Conservation (phyloP, 2,888 invertebrate genomes). For the Harpalus rubripes region DNA sequence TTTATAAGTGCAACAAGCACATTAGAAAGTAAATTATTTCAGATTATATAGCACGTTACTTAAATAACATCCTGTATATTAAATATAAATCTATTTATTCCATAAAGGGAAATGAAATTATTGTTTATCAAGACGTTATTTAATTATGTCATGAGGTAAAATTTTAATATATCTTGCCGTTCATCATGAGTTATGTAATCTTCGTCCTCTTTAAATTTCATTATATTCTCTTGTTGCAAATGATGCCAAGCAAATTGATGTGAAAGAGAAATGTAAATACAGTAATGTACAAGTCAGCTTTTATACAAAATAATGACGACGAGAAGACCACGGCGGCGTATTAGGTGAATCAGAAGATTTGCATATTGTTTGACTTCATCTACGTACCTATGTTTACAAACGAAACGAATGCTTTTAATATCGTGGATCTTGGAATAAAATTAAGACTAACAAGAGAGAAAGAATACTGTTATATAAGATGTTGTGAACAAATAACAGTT, state of each 20-base stretch:
- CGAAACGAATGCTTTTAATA: slow-evolving; percentile 30
- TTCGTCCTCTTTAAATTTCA: slow-evolving; percentile 31
- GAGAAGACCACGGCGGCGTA: neutral
- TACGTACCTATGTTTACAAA: slow-evolving; percentile 19
- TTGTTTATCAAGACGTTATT: neutral
- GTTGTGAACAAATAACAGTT: neutral
- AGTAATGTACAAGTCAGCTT: slow-evolving; percentile 36
- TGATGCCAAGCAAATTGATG: slow-evolving; percentile 36
- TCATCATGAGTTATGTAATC: neutral
- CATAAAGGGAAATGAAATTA: neutral
- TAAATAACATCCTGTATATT: too few relatives aligned
- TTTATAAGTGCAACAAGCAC: too few relatives aligned
- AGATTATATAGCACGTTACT: too few relatives aligned
- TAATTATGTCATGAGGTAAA: neutral
- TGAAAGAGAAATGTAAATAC: slow-evolving; percentile 46
- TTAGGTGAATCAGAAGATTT: neutral
- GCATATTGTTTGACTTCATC: slow-evolving; percentile 9
- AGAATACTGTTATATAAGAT: neutral
- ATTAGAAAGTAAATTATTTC: too few relatives aligned
- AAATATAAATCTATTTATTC: neutral
- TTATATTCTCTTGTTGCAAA: slow-evolving; percentile 13
- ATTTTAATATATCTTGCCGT: neutral
- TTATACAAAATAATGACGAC: slow-evolving; percentile 7
- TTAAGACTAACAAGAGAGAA: neutral
- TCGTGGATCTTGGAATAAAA: neutral